Base-by-base conservation (phyloP, 1,140 invertebrate species). In the Sycophaga agraensis region DNA sequence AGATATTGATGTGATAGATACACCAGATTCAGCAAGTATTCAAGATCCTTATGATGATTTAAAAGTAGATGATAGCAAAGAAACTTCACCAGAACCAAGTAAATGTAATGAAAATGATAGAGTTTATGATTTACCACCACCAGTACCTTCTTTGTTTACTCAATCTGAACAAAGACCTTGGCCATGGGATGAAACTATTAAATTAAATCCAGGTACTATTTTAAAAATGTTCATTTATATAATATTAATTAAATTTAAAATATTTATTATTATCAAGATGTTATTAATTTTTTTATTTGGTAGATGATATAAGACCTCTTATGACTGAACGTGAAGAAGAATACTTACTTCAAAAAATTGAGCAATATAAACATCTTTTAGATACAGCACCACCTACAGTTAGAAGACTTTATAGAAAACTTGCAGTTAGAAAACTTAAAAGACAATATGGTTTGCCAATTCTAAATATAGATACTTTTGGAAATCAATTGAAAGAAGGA, bases 291-390 rank as follows among this genome's bases (percentile, higher is more conserved):
- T 31, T 6, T 31, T 31, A 21, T 50, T 42, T 59, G n/a, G 4
- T n/a, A 63, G 61, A 63, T 43, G n/a, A 42, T n/a, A 14, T 66
- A 5, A 66, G 55, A 21, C 56, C 66, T 4, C 74, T 65, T 19
- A 85, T 88, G 78, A 85, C 79, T 54, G 68, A 81, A 43, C 83
- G 84, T 66, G 86, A 88, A 67, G 86, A 88, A 70, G 69, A 73
- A 21, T 81, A 83, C 66, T 59, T 88, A 12, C 66, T 86, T 12
- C 79, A 83, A 55, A 80, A 78, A 63, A 62, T 85, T 4, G 78
- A 83, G 55, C 63, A 64, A 40, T 53, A 64, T n/a, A 77, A 79
- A 24, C 62, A 74, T 68, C 22, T 77, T 54, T 53, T 76, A 16
- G 31, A 76, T 64, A 58, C 71, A 56, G 69, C 85, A 1, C 71